Evolutionary conservation across 2,888 invertebrate species (phyloP).

Genomic region (Stenichneumon culpator): DNA sequence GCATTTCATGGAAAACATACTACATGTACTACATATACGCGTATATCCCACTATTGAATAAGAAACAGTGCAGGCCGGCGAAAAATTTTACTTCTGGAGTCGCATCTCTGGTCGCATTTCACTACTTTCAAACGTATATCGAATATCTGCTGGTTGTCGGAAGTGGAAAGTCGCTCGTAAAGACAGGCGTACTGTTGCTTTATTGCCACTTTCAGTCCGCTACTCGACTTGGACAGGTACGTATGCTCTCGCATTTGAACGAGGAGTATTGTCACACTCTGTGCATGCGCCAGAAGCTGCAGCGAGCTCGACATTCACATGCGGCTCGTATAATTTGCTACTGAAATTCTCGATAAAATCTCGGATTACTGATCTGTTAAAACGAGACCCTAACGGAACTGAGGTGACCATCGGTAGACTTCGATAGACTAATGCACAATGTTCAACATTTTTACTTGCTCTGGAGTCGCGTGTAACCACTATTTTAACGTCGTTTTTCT

Average conservation of each 20-base stretch:
- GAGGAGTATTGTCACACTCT: conserved; percentile 30
- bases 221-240: conserved; percentile 11
- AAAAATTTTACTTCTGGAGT: background rate
- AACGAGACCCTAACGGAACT: too few relatives aligned
- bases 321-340: background rate
- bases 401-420: too few relatives aligned
- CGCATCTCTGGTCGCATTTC: conserved; percentile 39
- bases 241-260: conserved; percentile 10
- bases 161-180: conserved; percentile 57
- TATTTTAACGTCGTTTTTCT: too few relatives aligned
- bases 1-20: background rate
- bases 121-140: conserved; percentile 30
- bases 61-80: conserved; percentile 11
- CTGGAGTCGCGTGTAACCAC: too few relatives aligned
- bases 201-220: conserved; percentile 53
- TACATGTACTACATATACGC: background rate
- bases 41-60: conserved; percentile 24
- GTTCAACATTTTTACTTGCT: too few relatives aligned
- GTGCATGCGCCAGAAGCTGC: conserved; percentile 21
- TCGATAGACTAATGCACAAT: too few relatives aligned
- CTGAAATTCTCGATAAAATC: background rate
- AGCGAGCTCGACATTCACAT: conserved; percentile 8
- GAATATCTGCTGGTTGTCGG: conserved; percentile 43
- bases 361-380: background rate
- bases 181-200: conserved; percentile 22